Evolutionary conservation across 2,797 vertebrate species (phyloP), one percentile per base, ranked within the genome.

Genomic region (Enoplosus armatus): DNA sequence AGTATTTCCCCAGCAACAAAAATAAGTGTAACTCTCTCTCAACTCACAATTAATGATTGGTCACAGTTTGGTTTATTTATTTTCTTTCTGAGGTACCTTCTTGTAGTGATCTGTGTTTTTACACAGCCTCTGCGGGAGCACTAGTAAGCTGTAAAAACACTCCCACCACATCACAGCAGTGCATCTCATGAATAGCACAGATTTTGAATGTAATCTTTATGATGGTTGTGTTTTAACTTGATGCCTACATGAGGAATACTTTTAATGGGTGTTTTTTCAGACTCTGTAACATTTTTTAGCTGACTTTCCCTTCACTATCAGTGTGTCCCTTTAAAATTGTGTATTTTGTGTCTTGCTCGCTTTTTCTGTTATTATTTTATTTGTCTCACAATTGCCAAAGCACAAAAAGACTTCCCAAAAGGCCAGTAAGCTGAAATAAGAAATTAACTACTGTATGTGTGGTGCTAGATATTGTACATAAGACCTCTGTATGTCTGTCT

Each of bases 131-230:
- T 33, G 61, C 16, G 41, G 82, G 78, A 84, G 74, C 72, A 60
- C 68, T n/a, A 65, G 77, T 73, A 83, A 80, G 79, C 75, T 77
- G 35, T 85, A 53, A 85, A 85, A 89, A 86, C 82, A 87, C 43
- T 4, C 2, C 60, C 65, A 69, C 84, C 82, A 79, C 81, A 85
- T 84, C 85, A 73, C 72, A 87, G 50, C 63, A 53, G 22, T 63
- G 35, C 47, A 39, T 73, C 53, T 77, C 51, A 80, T 87, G 62
- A 76, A 60, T 41, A 76, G 61, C 63, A 69, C 22, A 58, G 65
- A 83, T 47, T 83, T 67, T 72, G 37, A 79, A 73, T 33, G 64
- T 14, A 43, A 58, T 61, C 53, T 26, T 55, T 31, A 3, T 8
- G 6, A 27, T 35, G 27, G 47, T 62, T 50, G 20, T 48, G 22